Percentiles rank a stretch among this genome's conserved stretches.
Conservation (phyloP, 2,113 vertebrate genomes). For the Bothrops jararaca region DNA sequence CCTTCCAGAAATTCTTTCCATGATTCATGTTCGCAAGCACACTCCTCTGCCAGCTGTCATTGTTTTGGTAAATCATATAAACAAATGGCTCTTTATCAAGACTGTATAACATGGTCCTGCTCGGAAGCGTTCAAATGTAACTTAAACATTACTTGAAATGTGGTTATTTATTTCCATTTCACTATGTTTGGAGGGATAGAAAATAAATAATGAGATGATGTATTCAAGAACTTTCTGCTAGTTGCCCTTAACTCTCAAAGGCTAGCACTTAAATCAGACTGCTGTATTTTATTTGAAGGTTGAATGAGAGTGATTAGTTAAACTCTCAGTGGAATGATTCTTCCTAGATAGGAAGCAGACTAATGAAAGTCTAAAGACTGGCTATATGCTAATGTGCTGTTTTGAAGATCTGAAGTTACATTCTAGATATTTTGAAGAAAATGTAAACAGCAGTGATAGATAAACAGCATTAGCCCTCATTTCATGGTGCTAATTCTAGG, state of each 20-base stretch:
- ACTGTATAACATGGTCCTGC: slow-evolving; percentile 35
- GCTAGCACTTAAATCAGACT: slow-evolving; percentile 34
- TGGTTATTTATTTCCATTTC: slow-evolving; percentile 20
- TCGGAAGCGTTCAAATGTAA: slow-evolving; percentile 37
- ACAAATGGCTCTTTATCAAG: slow-evolving; percentile 54
- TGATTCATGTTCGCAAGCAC: slow-evolving; percentile 94
- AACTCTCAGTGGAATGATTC: slow-evolving; percentile 50
- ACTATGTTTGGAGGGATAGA: slow-evolving; percentile 16
- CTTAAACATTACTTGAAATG: slow-evolving; percentile 37
- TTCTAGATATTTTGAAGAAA: slow-evolving; percentile 45
- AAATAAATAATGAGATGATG: slow-evolving; percentile 36
- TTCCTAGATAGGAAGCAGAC: slow-evolving; percentile 34
- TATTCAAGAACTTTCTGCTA: slow-evolving; percentile 21
- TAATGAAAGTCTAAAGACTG: slow-evolving; percentile 36
- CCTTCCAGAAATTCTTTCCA: slow-evolving; percentile 93
- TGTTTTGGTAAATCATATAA: slow-evolving; percentile 84
- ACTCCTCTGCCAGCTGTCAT: slow-evolving; percentile 93
- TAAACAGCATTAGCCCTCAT: slow-evolving; percentile 42
- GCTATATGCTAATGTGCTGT: slow-evolving; percentile 41
- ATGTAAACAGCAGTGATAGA: slow-evolving; percentile 45
- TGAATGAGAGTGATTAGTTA: slow-evolving; percentile 38
- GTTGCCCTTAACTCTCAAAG: slow-evolving; percentile 29
- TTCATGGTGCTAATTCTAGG: slow-evolving; percentile 33
- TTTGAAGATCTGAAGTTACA: slow-evolving; percentile 39
- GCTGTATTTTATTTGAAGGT: slow-evolving; percentile 45